Evolutionary conservation across 2,113 vertebrate genomes (phyloP).

Genomic region (Corythoichthys haematopterus): DNA sequence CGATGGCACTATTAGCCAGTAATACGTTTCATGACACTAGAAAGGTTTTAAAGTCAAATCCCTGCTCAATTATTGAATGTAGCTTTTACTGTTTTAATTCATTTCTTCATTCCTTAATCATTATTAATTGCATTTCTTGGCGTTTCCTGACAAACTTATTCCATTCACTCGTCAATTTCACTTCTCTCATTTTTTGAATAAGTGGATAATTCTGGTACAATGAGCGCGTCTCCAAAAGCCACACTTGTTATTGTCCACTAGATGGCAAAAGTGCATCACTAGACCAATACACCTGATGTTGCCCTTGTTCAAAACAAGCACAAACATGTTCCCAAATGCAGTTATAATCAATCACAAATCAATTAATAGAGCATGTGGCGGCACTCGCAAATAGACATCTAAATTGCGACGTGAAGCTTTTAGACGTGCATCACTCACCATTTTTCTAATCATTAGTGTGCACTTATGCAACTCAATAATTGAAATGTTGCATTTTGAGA

Average conservation of each 20-base stretch:
- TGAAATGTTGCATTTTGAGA: slow-evolving; percentile 50
- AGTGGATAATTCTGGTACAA: background rate
- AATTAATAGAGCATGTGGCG: slow-evolving; percentile 44
- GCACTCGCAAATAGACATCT: slow-evolving; percentile 33
- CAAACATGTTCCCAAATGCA: slow-evolving; percentile 37
- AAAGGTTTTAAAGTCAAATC: background rate
- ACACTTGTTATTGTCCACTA: slow-evolving; percentile 43
- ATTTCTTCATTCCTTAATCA: too few species aligned
- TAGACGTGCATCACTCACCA: slow-evolving; percentile 45
- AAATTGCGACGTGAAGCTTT: slow-evolving; percentile 4
- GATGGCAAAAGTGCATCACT: slow-evolving; percentile 68
- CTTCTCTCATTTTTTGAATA: background rate
- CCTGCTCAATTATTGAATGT: background rate
- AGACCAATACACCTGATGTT: slow-evolving; percentile 3
- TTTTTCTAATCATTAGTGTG: slow-evolving; percentile 53
- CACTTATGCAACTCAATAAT: slow-evolving; percentile 55
- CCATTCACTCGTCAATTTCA: background rate
- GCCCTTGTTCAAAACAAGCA: slow-evolving; percentile 41
- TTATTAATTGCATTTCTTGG: background rate
- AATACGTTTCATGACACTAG: background rate
- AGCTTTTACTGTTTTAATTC: background rate
- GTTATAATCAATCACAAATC: slow-evolving; percentile 64
- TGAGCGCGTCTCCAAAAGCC: background rate
- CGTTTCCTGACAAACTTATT: background rate
- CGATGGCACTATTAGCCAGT: background rate